These are phyloP conservation scores for Drosophila rubida DNA, from an alignment of 2,888 invertebrate genomes.

Conservation along the genomic window DNA sequence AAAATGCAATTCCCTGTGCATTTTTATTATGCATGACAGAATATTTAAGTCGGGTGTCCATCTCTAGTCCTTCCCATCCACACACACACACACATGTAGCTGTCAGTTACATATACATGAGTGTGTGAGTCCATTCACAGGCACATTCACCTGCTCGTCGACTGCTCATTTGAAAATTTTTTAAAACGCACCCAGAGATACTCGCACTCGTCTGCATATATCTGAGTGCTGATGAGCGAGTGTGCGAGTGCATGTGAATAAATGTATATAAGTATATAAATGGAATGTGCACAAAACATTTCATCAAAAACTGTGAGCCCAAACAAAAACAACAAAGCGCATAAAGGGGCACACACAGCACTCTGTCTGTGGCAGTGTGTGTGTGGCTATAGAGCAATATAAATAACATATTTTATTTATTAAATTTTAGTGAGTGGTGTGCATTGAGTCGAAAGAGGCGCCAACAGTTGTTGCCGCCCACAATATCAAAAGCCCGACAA, in stretches of 20 bases:
- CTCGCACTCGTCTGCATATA: conserved; percentile 22
- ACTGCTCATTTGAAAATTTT: conserved; percentile 45
- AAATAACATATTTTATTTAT: conserved; percentile 78
- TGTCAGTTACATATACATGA: not conserved
- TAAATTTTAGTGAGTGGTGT: conserved; percentile 77
- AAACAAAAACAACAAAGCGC: conserved; percentile 71
- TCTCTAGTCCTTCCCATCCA: conserved; percentile 39
- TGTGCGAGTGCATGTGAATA: conserved; percentile 26
- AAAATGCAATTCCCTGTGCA: conserved; percentile 47
- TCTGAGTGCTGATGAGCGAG: conserved; percentile 25
- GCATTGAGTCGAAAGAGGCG: conserved; percentile 69
- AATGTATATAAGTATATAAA: conserved; percentile 36
- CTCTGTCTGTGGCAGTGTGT: conserved; percentile 1
- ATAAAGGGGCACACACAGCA: conserved; percentile 34
- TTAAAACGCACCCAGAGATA: conserved; percentile 57
- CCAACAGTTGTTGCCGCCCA: conserved; percentile 59
- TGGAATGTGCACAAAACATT: conserved; percentile 62
- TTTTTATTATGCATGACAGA: conserved; percentile 53
- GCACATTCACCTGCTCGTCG: conserved; percentile 44
- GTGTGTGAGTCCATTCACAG: conserved; percentile 25
- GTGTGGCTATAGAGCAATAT: conserved; percentile 71
- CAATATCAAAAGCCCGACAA: conserved; percentile 30
- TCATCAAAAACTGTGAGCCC: conserved; percentile 63
- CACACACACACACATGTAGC: not conserved
- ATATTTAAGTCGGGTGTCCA: conserved; percentile 51